These are phyloP conservation scores for Zootermopsis nevadensis DNA, from an alignment of 2,888 invertebrate genomes.

Conservation along the genomic window DNA sequence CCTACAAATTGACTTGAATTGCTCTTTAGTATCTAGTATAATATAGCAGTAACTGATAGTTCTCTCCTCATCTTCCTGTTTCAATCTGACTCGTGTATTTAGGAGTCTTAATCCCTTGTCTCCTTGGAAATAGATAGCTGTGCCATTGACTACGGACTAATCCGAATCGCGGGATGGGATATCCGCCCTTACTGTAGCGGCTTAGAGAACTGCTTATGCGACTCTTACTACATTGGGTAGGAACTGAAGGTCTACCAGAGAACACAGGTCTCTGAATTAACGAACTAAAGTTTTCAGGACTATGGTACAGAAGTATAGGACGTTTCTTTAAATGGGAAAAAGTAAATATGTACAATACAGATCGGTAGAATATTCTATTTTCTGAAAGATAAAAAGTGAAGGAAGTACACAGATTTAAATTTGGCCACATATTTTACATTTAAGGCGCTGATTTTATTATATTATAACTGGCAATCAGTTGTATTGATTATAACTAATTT, in stretches of 20 bases:
- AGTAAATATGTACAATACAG: not conserved
- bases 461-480: no score
- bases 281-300: not conserved
- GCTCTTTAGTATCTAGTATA: not conserved
- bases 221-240: not conserved
- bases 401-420: no score
- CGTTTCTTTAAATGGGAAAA: not conserved
- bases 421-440: no score
- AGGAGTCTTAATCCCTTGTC: slow-evolving; percentile 48
- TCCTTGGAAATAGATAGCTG: slow-evolving; percentile 45
- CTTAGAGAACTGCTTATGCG: slow-evolving; percentile 6
- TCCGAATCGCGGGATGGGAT: slow-evolving; percentile 35
- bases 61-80: slow-evolving; percentile 13
- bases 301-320: not conserved
- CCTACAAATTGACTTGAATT: slow-evolving; percentile 35
- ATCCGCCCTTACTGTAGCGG: not conserved
- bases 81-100: slow-evolving; percentile 47
- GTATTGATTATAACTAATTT: no score
- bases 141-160: slow-evolving; percentile 47
- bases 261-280: not conserved
- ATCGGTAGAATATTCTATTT: not conserved
- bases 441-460: no score
- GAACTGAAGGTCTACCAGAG: not conserved
- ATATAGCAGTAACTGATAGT: slow-evolving; percentile 13
- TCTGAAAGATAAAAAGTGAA: no score